Evolutionary conservation across 2,888 invertebrate species (phyloP).

Genomic region (Folsomia candida): DNA sequence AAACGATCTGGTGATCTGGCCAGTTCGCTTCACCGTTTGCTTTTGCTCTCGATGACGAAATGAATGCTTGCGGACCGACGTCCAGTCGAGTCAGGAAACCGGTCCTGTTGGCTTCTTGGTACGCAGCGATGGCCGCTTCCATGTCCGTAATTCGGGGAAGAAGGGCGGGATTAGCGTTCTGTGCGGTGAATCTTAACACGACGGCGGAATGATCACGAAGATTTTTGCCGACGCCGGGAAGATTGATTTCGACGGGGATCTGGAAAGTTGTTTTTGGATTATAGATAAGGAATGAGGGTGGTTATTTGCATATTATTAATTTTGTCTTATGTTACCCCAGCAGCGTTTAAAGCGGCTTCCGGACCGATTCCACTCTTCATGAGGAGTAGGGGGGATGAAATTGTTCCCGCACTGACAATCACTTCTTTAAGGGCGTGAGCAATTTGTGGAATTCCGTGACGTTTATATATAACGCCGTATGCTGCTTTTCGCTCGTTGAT

Average conservation of each 20-base stretch:
- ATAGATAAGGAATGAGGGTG: background rate
- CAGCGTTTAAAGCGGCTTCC: slow-evolving; percentile 17
- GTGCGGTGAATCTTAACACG: background rate
- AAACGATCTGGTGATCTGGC: background rate
- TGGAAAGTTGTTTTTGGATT: too few relatives aligned
- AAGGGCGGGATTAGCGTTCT: background rate
- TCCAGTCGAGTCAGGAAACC: background rate
- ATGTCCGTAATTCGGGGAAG: background rate
- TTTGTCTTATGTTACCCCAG: background rate
- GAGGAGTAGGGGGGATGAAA: slow-evolving; percentile 33
- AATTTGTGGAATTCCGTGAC: slow-evolving; percentile 34
- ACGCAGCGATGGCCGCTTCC: background rate
- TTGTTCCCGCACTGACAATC: slow-evolving; percentile 33
- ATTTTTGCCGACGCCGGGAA: background rate
- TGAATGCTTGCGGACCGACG: background rate
- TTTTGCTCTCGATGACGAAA: background rate
- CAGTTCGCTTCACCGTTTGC: background rate
- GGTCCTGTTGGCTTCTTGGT: background rate
- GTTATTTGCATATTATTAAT: background rate
- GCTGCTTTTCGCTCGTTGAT: slow-evolving; percentile 11
- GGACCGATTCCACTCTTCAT: slow-evolving; percentile 43
- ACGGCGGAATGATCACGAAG: background rate
- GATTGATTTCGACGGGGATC: background rate
- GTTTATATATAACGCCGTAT: slow-evolving; percentile 33
- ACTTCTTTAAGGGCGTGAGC: slow-evolving; percentile 25